These are phyloP conservation scores for Pseudolycoriella hygida DNA, from an alignment of 2,888 invertebrate genomes.

Conservation along the genomic window DNA sequence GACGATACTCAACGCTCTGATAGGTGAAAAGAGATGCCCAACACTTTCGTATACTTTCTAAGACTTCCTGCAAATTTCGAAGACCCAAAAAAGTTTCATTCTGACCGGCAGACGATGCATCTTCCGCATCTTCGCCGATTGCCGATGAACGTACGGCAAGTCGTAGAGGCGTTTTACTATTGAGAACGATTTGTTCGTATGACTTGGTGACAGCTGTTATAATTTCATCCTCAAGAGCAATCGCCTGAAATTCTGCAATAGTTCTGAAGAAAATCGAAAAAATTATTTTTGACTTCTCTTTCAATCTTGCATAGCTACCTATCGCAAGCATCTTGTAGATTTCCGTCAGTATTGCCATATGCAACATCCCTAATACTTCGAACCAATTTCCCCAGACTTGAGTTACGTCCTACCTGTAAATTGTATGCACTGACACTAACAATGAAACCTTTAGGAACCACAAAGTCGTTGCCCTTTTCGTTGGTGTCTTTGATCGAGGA, in stretches of 20 bases:
- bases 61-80: constrained; percentile 31
- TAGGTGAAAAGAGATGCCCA: constrained; percentile 70
- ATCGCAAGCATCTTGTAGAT: constrained; percentile 31
- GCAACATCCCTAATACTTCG: constrained; percentile 33
- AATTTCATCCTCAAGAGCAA: constrained; percentile 25
- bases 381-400: constrained; percentile 31
- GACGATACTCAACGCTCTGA: constrained; percentile 60
- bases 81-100: constrained; percentile 63
- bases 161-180: constrained; percentile 20
- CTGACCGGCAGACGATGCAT: constrained; percentile 69
- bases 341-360: constrained; percentile 20
- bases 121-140: constrained; percentile 62
- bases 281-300: constrained; percentile 3
- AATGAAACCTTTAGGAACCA: constrained; percentile 52
- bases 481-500: constrained; percentile 12
- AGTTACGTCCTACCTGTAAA: constrained; percentile 34
- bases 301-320: constrained; percentile 19
- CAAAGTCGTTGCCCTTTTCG: constrained; percentile 4
- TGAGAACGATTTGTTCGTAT: constrained; percentile 13
- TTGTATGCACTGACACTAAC: constrained; percentile 44
- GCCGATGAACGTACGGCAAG: constrained; percentile 55
- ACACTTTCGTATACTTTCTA: constrained; percentile 45
- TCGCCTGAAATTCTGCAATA: constrained; percentile 17
- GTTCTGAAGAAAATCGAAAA: constrained; percentile 27
- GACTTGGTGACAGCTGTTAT: constrained; percentile 18